A percentile compares a stretch with the other conserved stretches of the same genome.
These are phyloP conservation scores for Pollachius pollachius DNA, from an alignment of 2,113 vertebrate genomes.

Conservation along the genomic window DNA sequence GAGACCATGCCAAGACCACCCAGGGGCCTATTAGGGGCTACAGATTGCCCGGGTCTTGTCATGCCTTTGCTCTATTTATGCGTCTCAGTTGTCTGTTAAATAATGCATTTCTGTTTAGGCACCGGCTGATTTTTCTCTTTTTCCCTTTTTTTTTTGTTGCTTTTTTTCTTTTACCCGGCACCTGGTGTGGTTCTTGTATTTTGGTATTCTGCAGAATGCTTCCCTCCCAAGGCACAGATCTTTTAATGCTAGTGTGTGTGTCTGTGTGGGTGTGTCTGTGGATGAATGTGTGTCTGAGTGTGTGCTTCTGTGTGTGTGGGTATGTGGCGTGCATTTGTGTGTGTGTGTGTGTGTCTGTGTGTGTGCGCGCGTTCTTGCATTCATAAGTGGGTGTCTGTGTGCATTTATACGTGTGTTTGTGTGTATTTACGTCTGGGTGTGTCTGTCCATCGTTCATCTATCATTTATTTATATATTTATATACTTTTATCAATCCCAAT, in stretches of 20 bases:
- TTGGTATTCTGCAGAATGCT: slow-evolving; percentile 56
- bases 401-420: neutral
- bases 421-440: neutral
- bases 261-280: neutral
- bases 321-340: slow-evolving; percentile 1
- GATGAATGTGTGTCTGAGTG: slow-evolving; percentile 46
- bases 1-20: slow-evolving; percentile 52
- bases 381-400: neutral
- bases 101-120: slow-evolving; percentile 63
- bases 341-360: neutral
- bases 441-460: too few species aligned
- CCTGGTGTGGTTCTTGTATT: slow-evolving; percentile 28
- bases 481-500: too few species aligned
- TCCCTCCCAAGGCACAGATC: slow-evolving; percentile 44
- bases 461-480: too few species aligned
- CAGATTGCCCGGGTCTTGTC: slow-evolving; percentile 56
- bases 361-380: neutral
- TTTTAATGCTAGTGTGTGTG: slow-evolving; percentile 46
- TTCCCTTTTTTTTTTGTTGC: too few species aligned
- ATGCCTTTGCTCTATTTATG: slow-evolving; percentile 62
- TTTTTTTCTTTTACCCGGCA: slow-evolving; percentile 38
- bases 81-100: slow-evolving; percentile 68
- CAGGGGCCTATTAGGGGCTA: slow-evolving; percentile 57
- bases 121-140: slow-evolving; percentile 24
- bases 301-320: slow-evolving; percentile 43